A percentile compares a stretch with the other conserved stretches of the same genome.
Conservation (phyloP, 2,888 invertebrate genomes). For the Scaptodrosophila latifasciaeformis region DNA sequence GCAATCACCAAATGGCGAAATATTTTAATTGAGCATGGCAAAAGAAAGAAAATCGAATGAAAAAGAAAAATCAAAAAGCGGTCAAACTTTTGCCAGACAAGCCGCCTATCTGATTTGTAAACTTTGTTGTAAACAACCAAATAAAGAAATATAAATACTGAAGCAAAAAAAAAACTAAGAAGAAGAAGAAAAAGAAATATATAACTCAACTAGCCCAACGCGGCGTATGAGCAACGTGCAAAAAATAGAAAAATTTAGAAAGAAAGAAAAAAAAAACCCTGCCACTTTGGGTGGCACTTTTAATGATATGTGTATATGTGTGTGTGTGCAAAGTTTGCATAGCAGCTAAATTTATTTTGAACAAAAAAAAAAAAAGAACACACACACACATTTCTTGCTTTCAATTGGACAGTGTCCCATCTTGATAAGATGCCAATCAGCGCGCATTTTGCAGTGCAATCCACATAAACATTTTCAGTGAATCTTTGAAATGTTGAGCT, state of each 20-base stretch:
- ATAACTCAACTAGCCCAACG: constrained; percentile 13
- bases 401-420: constrained; percentile 75
- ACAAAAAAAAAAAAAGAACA: too few relatives aligned
- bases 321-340: constrained; percentile 35
- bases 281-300: constrained; percentile 47
- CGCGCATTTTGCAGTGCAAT: constrained; percentile 37
- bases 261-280: too few relatives aligned
- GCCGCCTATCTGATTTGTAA: constrained; percentile 50
- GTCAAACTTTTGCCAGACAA: neutral
- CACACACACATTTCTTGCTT: too few relatives aligned
- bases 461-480: neutral
- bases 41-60: constrained; percentile 16
- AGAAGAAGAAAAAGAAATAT: neutral
- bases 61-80: neutral
- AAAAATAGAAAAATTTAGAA: too few relatives aligned
- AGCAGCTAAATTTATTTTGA: constrained; percentile 63
- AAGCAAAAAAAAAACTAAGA: neutral
- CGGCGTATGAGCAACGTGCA: constrained; percentile 45
- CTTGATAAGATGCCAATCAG: constrained; percentile 75
- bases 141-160: constrained; percentile 20
- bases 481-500: constrained; percentile 17
- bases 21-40: constrained; percentile 57
- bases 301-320: constrained; percentile 14
- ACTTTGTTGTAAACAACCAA: constrained; percentile 27
- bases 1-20: constrained; percentile 45